Conservation (phyloP, 2,797 vertebrate genomes). For the Chaenodraco wilsoni region DNA sequence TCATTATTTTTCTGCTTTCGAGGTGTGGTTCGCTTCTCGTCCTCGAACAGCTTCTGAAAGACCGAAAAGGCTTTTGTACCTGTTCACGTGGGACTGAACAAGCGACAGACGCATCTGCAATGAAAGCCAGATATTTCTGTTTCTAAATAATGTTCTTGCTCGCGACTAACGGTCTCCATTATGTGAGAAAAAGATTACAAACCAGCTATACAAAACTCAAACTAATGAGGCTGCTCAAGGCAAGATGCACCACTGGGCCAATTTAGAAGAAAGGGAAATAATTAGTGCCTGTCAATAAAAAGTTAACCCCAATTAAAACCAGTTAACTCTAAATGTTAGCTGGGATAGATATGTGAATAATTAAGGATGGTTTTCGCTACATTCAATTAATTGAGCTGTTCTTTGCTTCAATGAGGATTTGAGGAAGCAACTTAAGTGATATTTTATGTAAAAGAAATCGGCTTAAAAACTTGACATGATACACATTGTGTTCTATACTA, state of each 20-base stretch:
- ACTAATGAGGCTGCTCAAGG: slow-evolving; percentile 9
- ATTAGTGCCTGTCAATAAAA: slow-evolving; percentile 1
- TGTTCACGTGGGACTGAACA: not conserved
- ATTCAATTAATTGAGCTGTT: not conserved
- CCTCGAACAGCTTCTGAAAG: not conserved
- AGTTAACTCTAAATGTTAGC: slow-evolving; percentile 19
- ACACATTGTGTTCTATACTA: too few species aligned
- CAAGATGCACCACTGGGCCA: not conserved
- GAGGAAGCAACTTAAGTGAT: too few species aligned
- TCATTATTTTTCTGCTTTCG: not conserved
- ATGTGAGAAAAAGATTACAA: fast-evolving
- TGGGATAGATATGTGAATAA: slow-evolving; percentile 2
- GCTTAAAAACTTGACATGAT: too few species aligned
- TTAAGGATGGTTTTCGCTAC: not conserved
- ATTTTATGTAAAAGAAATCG: too few species aligned
- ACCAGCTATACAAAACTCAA: not conserved
- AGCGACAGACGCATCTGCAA: not conserved
- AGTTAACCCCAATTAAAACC: slow-evolving; percentile 28
- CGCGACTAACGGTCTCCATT: not conserved
- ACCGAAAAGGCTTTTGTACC: not conserved
- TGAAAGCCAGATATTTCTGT: not conserved
- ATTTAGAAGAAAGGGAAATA: not conserved
- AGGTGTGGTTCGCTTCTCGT: too few species aligned
- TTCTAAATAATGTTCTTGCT: not conserved
- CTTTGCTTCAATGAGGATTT: not conserved